Percentiles rank a stretch among this genome's conserved stretches.
Evolutionary conservation across 2,113 vertebrate species (phyloP).

Genomic region (Colinus virginianus): DNA sequence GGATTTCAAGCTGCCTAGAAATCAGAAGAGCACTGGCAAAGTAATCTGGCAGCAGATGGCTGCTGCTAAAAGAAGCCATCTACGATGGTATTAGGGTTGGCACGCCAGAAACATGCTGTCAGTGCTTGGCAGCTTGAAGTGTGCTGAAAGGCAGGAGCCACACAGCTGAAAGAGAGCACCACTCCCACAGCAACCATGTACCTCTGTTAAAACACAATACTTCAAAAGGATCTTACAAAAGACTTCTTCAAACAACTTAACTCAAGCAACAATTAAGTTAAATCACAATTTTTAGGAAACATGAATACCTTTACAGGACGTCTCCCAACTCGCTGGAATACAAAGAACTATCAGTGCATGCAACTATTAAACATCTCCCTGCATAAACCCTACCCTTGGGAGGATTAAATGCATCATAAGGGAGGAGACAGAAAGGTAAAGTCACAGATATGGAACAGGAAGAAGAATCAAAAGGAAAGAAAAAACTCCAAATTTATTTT

Average conservation of each 20-base stretch:
- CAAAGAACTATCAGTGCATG: background rate
- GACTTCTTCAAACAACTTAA: background rate
- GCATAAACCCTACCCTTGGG: background rate
- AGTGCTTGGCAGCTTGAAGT: background rate
- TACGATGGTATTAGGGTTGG: background rate
- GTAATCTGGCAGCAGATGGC: background rate
- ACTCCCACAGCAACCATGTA: background rate
- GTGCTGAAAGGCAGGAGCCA: background rate
- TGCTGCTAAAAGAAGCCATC: slow-evolving; percentile 10
- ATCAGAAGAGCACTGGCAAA: background rate
- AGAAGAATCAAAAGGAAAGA: background rate
- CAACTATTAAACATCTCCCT: background rate
- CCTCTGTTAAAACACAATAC: background rate
- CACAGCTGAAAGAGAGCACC: background rate
- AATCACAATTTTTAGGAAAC: background rate
- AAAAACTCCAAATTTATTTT: background rate
- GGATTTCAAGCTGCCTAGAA: slow-evolving; percentile 3
- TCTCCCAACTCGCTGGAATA: background rate
- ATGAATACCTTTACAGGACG: background rate
- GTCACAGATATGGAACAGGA: background rate
- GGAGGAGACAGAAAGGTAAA: background rate
- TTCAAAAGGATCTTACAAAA: slow-evolving; percentile 30
- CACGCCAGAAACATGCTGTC: background rate
- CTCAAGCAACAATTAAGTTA: background rate
- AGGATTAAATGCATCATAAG: background rate